phyloP scores from a whole-genome alignment of 2,797 vertebrate species.

The Acrossocheilus wenchowensis region DNA sequence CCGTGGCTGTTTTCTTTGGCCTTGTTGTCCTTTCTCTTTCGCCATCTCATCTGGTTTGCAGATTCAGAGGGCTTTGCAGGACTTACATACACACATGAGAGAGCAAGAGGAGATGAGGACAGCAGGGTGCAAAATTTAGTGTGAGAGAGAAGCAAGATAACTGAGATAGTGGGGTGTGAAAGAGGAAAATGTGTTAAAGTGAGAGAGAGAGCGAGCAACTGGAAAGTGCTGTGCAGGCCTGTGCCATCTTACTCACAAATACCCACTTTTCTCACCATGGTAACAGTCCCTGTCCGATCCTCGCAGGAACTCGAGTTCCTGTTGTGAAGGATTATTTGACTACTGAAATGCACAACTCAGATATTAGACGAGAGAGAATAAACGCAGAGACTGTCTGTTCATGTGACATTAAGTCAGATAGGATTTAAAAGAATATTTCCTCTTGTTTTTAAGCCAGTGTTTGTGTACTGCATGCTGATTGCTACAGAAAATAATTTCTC shows the following conservation, averaged over 20 bases:
- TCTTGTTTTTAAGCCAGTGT: neutral
- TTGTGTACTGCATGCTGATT: neutral
- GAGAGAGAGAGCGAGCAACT: neutral
- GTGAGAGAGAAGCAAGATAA: neutral
- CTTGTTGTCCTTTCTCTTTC: neutral
- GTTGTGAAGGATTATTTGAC: constrained; percentile 20
- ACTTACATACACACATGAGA: neutral
- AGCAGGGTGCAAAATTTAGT: neutral
- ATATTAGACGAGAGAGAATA: constrained; percentile 5
- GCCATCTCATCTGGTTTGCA: neutral
- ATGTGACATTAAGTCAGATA: neutral
- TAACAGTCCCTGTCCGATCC: constrained; percentile 20
- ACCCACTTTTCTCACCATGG: constrained; percentile 20
- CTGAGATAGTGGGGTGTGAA: neutral
- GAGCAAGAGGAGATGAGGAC: constrained; percentile 4
- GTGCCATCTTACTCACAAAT: neutral
- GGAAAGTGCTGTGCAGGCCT: neutral
- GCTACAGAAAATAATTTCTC: neutral
- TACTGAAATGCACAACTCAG: neutral
- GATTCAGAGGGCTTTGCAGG: neutral
- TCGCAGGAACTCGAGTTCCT: neutral
- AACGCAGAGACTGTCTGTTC: neutral
- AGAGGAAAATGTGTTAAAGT: constrained; percentile 1
- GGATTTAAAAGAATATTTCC: neutral
- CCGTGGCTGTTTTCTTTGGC: neutral